Evolutionary conservation across 1,140 invertebrate species (phyloP), one percentile per base, ranked within the genome.

Genomic region (Brachionus paranguensis): DNA sequence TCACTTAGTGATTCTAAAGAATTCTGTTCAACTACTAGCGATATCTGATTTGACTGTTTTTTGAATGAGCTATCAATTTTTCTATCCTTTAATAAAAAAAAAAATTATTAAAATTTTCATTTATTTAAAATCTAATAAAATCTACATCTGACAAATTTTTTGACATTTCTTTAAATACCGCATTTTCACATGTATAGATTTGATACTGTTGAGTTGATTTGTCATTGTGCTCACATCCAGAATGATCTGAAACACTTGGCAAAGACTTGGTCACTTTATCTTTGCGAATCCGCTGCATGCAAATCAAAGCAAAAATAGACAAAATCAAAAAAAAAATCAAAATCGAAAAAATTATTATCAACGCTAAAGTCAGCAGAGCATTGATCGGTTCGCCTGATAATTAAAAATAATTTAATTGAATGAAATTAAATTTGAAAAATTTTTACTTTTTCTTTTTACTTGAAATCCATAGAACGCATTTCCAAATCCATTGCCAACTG

Each of bases 41-140:
- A 76, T 20, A 76, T 76, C 50, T 76, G 72, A 76, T 76, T 76
- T n/a, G 72, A 76, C 72, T 76, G 72, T 76, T 47, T 76, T 76
- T 76, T 76, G 33, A 76, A 76, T 76, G 72, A 76, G 20, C n/a
- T 76, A 47, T 76, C 72, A 76, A 76, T 76, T 50, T 76, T 76
- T 37, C 72, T 43, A n/a, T 76, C 45, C 72, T 76, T 74, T 74
- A 8, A 4, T 74, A 47, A 45, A 43, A 74, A 14, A 68, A 70
- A 70, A 27, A 27, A 43, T 41, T 12, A 76, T 3, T 27, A 76
- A 76, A 4, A 33, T 5, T 37, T n/a, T 24, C 47, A 27, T 20
- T 24, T 3, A 29, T 14, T 12, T 14, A 7, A 1, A 37, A 20
- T 37, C 20, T n/a, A 45, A 43, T 72, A 45, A 45, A 72, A 6